Base-by-base conservation (phyloP, 1,140 invertebrate genomes). In the Argopecten irradians region DNA sequence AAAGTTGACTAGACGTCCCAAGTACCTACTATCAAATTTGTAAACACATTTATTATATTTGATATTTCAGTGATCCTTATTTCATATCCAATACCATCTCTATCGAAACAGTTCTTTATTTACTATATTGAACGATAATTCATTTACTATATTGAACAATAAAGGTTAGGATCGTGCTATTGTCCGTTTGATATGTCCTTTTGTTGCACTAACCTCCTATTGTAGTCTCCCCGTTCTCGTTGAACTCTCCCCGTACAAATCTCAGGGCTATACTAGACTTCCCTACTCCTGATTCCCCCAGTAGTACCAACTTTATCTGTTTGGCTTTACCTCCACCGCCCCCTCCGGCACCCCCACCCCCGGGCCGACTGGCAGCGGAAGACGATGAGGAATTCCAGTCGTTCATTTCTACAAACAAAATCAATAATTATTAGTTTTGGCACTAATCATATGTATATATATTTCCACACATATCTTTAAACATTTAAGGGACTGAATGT, bases 211-310 rank as follows among this genome's bases (percentile, higher is more conserved):
- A 36, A 98, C 97, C 97, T 95, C 99, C 99, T 96, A 99, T 99
- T 92, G 99, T 99, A 96, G 98, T 99, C 96, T 99, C 99, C 96
- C 99, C 98, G 95, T 99, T 99, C 96, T 99, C 99, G 95, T 99
- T 98, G 95, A 99, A 99, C 96, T 99, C 99, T 93, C 99, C 99
- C 96, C 99, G 99, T 87, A 99, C 99, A 96, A 99, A 99, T 95
- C 99, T 97, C 92, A 99, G 96, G 90, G 99, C 99, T 94, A 99
- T 97, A 96, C 98, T 99, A 28, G 99, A 99, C 96, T 99, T 99
- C 33, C 99, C 99, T 90, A 99, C 99, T 46, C 99, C 99, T 87
- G 98, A 99, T 96, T 99, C 99, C 32, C 99, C 99, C 89, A 99
- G 97, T 91, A 99, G 96, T 89, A 99, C 99, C 96, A 99, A 96